Conservation (phyloP, 1,140 invertebrate genomes). For the Cydia strobilella region DNA sequence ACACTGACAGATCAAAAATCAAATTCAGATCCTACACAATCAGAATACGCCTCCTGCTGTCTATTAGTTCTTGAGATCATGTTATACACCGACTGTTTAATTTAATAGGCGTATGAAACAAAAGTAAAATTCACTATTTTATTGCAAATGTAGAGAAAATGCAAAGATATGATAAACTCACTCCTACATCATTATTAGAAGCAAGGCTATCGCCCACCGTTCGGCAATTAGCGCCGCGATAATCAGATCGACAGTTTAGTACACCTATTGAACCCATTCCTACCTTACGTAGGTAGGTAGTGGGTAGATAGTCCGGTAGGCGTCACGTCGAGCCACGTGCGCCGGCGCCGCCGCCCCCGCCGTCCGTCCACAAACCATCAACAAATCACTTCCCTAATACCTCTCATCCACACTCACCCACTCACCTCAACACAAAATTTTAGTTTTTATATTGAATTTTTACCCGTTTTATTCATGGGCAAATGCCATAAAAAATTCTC, state of each 20-base stretch:
- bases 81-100: no score
- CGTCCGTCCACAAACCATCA: constrained; percentile 6
- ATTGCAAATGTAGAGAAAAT: constrained; percentile 7
- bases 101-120: background rate
- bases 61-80: no score
- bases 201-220: constrained; percentile 30
- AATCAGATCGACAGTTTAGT: constrained; percentile 30
- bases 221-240: constrained; percentile 9
- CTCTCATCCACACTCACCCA: no score
- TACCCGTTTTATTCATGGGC: no score
- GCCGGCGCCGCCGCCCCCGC: constrained; percentile 17
- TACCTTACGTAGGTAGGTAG: constrained; percentile 22
- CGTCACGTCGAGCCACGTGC: constrained; percentile 19
- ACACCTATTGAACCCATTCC: constrained; percentile 7
- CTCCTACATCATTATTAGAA: background rate
- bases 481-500: no score
- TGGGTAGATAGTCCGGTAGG: constrained; percentile 15
- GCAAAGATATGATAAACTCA: background rate
- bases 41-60: no score
- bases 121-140: background rate
- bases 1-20: no score
- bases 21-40: no score
- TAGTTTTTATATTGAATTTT: no score
- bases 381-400: constrained; percentile 29
- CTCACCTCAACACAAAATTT: no score